Evolutionary conservation across 2,797 vertebrate species (phyloP).

Genomic region (Mastacembelus armatus): DNA sequence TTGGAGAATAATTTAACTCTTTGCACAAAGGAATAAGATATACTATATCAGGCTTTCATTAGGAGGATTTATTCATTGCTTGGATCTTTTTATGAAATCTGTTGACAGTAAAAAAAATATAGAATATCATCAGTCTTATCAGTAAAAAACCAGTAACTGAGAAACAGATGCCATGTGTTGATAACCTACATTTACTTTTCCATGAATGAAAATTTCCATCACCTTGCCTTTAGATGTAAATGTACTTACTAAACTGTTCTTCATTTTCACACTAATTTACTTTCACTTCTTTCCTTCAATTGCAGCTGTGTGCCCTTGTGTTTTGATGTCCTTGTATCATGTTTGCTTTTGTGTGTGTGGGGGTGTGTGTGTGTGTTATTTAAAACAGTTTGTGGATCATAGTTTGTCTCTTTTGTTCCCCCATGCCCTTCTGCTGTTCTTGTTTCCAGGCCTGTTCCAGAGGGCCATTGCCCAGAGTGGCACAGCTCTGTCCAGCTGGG

Average conservation of each 20-base stretch:
- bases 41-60: no score
- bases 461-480: conserved; percentile 99
- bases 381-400: background rate
- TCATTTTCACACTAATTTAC: no score
- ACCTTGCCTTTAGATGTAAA: no score
- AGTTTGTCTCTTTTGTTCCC: background rate
- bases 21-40: no score
- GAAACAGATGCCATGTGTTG: background rate
- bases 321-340: background rate
- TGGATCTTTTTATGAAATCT: no score
- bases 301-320: background rate
- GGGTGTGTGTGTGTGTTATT: no score
- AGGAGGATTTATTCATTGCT: no score
- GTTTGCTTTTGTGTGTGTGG: background rate
- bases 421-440: background rate
- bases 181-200: background rate
- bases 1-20: no score
- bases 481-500: conserved; percentile 98
- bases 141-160: background rate
- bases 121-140: background rate
- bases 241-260: no score
- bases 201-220: background rate
- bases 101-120: no score
- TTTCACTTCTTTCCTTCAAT: background rate
- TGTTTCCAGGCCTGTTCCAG: conserved; percentile 92